phyloP scores from a whole-genome alignment of 2,113 vertebrate genomes.

The Protobothrops flavoviridis region DNA sequence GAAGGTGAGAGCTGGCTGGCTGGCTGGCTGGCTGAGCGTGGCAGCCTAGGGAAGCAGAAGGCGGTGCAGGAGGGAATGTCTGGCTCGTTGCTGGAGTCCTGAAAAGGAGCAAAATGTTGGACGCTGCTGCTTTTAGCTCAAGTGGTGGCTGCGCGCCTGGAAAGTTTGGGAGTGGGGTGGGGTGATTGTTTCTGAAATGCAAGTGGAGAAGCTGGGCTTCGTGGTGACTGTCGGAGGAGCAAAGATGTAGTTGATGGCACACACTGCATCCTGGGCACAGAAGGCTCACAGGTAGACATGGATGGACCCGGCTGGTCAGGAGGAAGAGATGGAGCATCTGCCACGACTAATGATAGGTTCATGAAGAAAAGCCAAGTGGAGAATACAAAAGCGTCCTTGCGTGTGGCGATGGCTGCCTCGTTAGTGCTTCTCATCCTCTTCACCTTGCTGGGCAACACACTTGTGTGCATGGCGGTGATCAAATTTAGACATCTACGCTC shows the following conservation, averaged over 20 bases:
- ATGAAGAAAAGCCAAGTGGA: neutral
- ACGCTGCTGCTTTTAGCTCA: accelerated
- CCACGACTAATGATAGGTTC: neutral
- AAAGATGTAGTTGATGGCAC: neutral
- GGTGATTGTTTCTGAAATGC: neutral
- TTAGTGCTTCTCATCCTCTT: constrained; percentile 76
- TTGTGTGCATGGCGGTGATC: constrained; percentile 69
- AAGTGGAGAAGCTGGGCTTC: neutral
- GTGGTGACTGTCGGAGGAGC: neutral
- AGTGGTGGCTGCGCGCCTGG: neutral
- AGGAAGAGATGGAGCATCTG: neutral
- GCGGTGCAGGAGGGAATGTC: neutral
- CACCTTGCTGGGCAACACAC: constrained; percentile 76
- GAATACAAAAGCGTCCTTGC: neutral
- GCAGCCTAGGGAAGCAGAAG: neutral
- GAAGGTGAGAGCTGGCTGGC: constrained; percentile 35
- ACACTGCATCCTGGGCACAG: neutral
- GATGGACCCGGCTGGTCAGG: neutral
- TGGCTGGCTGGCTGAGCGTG: neutral
- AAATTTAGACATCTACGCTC: constrained; percentile 73
- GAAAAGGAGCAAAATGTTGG: neutral
- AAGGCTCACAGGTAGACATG: neutral
- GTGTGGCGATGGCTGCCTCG: constrained; percentile 66
- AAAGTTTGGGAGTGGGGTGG: neutral
- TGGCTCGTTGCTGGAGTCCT: neutral